These are phyloP conservation scores for Rhinella marina DNA, from an alignment of 2,797 vertebrate species.

Conservation along the genomic window DNA sequence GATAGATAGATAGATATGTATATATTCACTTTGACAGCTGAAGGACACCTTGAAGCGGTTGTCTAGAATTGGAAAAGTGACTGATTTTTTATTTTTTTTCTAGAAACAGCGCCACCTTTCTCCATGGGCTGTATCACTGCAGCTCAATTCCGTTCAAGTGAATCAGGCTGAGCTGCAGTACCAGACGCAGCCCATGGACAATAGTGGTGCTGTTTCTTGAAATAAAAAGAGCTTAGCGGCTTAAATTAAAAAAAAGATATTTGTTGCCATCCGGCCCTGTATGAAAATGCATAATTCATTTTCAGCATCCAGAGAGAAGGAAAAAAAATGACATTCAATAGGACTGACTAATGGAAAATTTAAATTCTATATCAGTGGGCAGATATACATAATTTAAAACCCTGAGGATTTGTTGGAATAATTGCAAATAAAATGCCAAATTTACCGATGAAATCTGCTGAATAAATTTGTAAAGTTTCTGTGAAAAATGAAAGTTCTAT, in stretches of 20 bases:
- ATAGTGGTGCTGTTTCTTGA: background rate
- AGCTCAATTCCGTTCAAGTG: too few species aligned
- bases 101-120: background rate
- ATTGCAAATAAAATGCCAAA: slow-evolving; percentile 32
- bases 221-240: background rate
- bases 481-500: background rate
- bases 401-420: background rate
- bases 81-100: too few species aligned
- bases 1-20: too few species aligned
- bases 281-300: background rate
- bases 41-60: too few species aligned
- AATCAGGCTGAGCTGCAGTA: background rate
- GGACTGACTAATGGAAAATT: slow-evolving; percentile 20
- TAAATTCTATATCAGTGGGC: background rate
- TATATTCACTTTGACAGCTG: too few species aligned
- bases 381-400: slow-evolving; percentile 24
- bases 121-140: background rate
- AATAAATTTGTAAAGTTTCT: slow-evolving; percentile 20
- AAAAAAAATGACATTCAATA: background rate
- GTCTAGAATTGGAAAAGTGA: too few species aligned
- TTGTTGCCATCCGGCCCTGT: background rate
- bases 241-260: background rate
- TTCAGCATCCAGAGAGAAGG: background rate
- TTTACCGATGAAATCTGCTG: background rate
- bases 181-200: too few species aligned